Conservation (phyloP, 2,888 invertebrate species). For the Agelastica alni region DNA sequence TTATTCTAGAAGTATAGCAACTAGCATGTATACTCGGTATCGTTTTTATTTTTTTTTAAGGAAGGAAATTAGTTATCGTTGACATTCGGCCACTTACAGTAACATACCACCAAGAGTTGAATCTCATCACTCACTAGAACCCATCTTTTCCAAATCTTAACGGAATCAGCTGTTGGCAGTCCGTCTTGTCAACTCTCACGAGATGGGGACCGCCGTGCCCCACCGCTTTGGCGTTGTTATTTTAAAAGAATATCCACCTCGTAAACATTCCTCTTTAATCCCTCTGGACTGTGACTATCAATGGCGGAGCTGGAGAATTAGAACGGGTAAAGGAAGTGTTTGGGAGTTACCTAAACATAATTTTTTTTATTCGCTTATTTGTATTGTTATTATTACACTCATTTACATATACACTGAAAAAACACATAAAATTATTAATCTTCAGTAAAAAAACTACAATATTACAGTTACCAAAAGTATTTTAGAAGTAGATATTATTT, state of each 20-base stretch:
- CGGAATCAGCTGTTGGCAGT: constrained; percentile 43
- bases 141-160: constrained; percentile 16
- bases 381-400: too few relatives aligned
- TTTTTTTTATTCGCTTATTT: too few relatives aligned
- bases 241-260: constrained; percentile 42
- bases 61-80: constrained; percentile 11
- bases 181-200: constrained; percentile 35
- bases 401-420: too few relatives aligned
- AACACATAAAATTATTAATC: too few relatives aligned
- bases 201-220: constrained; percentile 11
- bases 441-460: too few relatives aligned
- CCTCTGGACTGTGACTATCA: constrained; percentile 35
- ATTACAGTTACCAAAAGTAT: too few relatives aligned
- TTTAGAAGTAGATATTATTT: too few relatives aligned
- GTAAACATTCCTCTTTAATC: constrained; percentile 44
- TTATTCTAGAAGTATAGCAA: too few relatives aligned
- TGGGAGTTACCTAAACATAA: too few relatives aligned
- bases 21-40: too few relatives aligned
- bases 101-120: constrained; percentile 7
- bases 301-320: constrained; percentile 7
- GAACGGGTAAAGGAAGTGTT: too few relatives aligned
- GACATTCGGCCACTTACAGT: constrained; percentile 16
- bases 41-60: too few relatives aligned
- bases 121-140: constrained; percentile 26
- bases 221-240: constrained; percentile 32